These are phyloP conservation scores for Xerus rutilus DNA, from an alignment of 2,797 vertebrate genomes.

Conservation along the genomic window DNA sequence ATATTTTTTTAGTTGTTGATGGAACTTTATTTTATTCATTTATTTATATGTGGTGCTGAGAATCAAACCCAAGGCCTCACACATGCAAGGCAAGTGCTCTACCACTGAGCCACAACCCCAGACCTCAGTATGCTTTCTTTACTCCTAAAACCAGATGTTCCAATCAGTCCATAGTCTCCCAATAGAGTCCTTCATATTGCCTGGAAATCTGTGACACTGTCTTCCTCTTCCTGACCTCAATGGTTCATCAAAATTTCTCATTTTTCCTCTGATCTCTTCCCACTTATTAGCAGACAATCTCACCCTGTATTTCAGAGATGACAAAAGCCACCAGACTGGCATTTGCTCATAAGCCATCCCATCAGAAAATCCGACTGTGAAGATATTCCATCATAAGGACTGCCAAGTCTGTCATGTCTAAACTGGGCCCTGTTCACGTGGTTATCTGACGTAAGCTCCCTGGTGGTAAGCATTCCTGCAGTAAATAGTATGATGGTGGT, in stretches of 20 bases:
- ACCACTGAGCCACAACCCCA: too few relatives aligned
- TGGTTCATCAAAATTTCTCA: background rate
- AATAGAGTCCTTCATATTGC: background rate
- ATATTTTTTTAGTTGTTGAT: too few relatives aligned
- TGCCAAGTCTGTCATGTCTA: background rate
- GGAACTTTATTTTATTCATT: too few relatives aligned
- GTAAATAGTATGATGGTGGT: background rate
- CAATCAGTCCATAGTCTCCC: background rate
- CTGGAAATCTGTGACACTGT: background rate
- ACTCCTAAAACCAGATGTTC: slow-evolving; percentile 26
- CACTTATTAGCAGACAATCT: slow-evolving; percentile 48
- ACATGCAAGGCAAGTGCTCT: too few relatives aligned
- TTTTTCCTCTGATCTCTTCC: slow-evolving; percentile 30
- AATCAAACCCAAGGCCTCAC: too few relatives aligned
- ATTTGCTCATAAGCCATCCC: background rate
- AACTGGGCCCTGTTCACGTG: background rate
- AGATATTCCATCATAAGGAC: background rate
- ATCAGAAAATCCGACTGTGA: slow-evolving; percentile 58
- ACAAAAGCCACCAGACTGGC: background rate
- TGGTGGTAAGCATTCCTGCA: background rate
- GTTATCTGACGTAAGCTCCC: slow-evolving; percentile 32
- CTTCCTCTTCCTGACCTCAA: slow-evolving; percentile 30
- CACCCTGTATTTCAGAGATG: slow-evolving; percentile 36
- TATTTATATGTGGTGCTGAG: too few relatives aligned
- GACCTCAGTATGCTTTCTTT: background rate